Evolutionary conservation across 1,140 invertebrate genomes (phyloP), one percentile per base, ranked within the genome.

Genomic region (Carcinoscorpius rotundicauda): DNA sequence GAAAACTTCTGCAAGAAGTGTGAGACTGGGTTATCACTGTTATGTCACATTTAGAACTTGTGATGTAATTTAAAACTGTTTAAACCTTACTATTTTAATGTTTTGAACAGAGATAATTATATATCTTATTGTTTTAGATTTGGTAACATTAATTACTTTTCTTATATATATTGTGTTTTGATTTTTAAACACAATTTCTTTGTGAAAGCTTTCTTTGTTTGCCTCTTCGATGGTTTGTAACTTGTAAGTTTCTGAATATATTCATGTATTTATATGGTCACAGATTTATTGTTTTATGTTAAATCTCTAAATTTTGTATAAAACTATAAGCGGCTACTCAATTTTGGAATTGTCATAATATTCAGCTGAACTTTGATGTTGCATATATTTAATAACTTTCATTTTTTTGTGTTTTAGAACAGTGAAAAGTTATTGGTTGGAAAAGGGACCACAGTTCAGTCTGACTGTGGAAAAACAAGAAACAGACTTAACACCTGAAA

Each of bases 401-500:
- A 55, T 55, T 55, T 55, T 0, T 55, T 69, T 64, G 65, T 55
- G 53, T 83, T 72, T 74, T 83, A 81, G 81, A 8, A 81, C 78
- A 64, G 70, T 82, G 1, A 95, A 92, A 76, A 91, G 86, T 75
- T 88, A 91, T 71, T 65, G 84, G 29, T 74, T 98, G 10, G 81
- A 76, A 60, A 95, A 92, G 77, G 95, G 94, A 5, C 75, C 81
- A 0, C 85, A 90, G 66, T 99, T 98, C 76, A 84, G 83, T 5
- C 85, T 84, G 4, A 86, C 83, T 61, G 78, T 98, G 64, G 83
- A 83, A 57, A 98, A 98, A 78, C 80, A 86, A 71, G 94, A 98
- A 80, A 92, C 93, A 48, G 97, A 99, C 78, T 80, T 99, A 29
- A 98, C 95, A 0, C 80, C 87, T 68, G 95, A 98, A 75, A 93